Base-by-base conservation (phyloP, 2,888 invertebrate species). In the Nomada fucata region DNA sequence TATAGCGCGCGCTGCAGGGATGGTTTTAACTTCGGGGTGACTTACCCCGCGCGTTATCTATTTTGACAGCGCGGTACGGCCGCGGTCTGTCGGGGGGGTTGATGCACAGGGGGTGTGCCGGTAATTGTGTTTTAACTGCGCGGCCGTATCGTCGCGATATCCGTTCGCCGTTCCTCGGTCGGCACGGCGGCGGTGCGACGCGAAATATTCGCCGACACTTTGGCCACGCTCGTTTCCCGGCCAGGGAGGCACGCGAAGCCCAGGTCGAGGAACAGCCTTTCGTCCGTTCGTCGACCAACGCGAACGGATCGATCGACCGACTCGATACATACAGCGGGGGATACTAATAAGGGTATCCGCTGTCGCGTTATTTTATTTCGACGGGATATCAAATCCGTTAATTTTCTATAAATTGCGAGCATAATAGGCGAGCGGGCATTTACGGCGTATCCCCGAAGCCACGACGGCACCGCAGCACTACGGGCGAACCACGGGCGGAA, bases 21-120 rank as follows among this genome's bases (percentile, higher is more conserved):
- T 90, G 89, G 89, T 93, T 93, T 93, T 93, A 93, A 93, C 93
- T 92, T 91, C 86, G 90, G 90, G 90, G 92, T 91, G 92, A 92
- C 92, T 92, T 92, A 92, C 88, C 90, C 90, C 87, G 90, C 90
- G 89, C 93, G 92, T 93, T 93, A 93, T 93, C 93, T 93, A 93
- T 93, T 93, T 93, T 93, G 93, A 93, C 93, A 93, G 92, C 91
- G 91, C 90, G 92, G 91, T 91, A 89, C 92, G 92, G 88, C 90
- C 90, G 93, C 89, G 93, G 93, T 93, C 91, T 92, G 92, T 92
- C 89, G 87, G 86, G 89, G 86, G 85, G 88, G 67, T 81, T 70
- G 79, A 70, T 59, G 83, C 76, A 82, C 82, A n/a, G 81, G 87
- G 88, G 84, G 83, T 72, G 82, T 84, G 83, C 77, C 86, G 87